phyloP scores from a whole-genome alignment of 2,888 invertebrate genomes.

The Elaeidobius kamerunicus region DNA sequence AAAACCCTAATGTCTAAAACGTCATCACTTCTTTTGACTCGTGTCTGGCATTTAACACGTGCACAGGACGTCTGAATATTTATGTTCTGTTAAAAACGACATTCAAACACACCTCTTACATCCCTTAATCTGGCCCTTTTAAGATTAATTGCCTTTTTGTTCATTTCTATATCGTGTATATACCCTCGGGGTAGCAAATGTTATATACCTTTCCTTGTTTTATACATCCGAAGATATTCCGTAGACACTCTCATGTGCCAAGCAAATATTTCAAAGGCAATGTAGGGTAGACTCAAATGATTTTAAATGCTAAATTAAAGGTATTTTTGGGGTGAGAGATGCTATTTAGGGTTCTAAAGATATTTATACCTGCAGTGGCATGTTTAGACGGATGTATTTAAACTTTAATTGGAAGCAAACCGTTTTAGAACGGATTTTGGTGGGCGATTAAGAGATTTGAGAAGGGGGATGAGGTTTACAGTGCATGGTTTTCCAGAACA shows the following conservation, averaged over 20 bases:
- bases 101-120: conserved; percentile 17
- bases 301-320: conserved; percentile 13
- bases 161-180: neutral
- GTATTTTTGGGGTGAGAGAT: conserved; percentile 18
- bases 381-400: conserved; percentile 17
- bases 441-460: conserved; percentile 9
- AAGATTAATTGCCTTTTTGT: conserved; percentile 22
- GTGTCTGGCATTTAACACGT: conserved; percentile 15
- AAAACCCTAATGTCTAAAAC: conserved; percentile 1
- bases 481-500: too few relatives aligned
- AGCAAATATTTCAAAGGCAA: neutral
- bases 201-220: conserved; percentile 1
- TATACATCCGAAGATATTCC: neutral
- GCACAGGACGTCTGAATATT: conserved; percentile 16
- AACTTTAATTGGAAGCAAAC: conserved; percentile 18
- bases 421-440: conserved; percentile 13
- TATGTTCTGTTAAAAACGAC: conserved; percentile 22
- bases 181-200: neutral
- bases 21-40: conserved; percentile 7
- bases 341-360: conserved; percentile 15
- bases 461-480: conserved; percentile 1
- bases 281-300: conserved; percentile 1
- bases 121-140: conserved; percentile 13
- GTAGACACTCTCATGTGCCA: too few relatives aligned
- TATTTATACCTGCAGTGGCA: conserved; percentile 17